phyloP scores from a whole-genome alignment of 1,140 invertebrate genomes.

The Drosophila serrata region DNA sequence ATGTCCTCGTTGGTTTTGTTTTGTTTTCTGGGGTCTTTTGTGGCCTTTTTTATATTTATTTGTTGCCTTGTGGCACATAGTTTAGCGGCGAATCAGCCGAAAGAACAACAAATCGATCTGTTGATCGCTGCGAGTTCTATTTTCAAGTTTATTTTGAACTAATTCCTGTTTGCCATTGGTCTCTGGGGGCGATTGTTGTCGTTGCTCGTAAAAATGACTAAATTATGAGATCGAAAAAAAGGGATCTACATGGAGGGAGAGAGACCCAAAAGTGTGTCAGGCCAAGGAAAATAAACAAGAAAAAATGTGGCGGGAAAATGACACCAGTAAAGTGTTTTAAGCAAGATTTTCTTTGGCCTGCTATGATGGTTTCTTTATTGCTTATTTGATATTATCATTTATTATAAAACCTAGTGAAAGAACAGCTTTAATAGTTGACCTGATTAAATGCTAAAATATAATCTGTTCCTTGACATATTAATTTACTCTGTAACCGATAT shows the following conservation, averaged over 20 bases:
- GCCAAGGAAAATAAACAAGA: constrained; percentile 13
- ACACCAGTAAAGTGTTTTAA: not conserved
- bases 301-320: constrained; percentile 1
- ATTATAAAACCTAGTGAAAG: not conserved
- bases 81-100: constrained; percentile 57
- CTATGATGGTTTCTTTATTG: not conserved
- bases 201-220: constrained; percentile 61
- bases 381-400: not conserved
- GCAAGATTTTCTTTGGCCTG: not conserved
- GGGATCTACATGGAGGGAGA: constrained; percentile 5
- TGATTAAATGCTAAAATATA: not conserved
- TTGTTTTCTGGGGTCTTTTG: constrained; percentile 10
- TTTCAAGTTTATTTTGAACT: constrained; percentile 73
- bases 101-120: constrained; percentile 33
- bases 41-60: constrained; percentile 22
- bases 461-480: constrained; percentile 1
- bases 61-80: constrained; percentile 75
- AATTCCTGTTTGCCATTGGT: constrained; percentile 18
- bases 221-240: constrained; percentile 51
- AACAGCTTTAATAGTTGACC: too few relatives aligned
- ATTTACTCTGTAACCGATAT: not conserved
- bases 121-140: constrained; percentile 40
- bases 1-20: constrained; percentile 67
- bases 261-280: constrained; percentile 26
- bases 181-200: constrained; percentile 53